These are phyloP conservation scores for Elmis aenea DNA, from an alignment of 2,888 invertebrate species.

Conservation along the genomic window DNA sequence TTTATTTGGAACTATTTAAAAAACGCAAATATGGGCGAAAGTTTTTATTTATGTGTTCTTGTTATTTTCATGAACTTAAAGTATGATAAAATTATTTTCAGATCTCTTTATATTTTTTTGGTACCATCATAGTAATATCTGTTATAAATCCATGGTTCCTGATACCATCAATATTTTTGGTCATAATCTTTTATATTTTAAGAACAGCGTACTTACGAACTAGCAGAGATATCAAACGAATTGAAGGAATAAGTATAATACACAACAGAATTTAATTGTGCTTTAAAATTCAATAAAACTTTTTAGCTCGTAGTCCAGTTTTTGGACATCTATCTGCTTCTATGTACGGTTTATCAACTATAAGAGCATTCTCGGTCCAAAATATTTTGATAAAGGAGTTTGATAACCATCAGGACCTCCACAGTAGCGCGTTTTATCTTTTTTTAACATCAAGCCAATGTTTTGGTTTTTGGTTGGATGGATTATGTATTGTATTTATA, in stretches of 20 bases:
- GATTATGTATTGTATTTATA: constrained; percentile 59
- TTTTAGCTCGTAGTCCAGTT: constrained; percentile 66
- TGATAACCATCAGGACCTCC: constrained; percentile 55
- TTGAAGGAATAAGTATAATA: constrained; percentile 63
- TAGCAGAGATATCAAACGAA: constrained; percentile 63
- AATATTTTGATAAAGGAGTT: constrained; percentile 56
- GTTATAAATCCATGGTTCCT: constrained; percentile 63
- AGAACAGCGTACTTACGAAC: constrained; percentile 14
- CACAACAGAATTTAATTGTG: background rate
- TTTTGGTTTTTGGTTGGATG: constrained; percentile 63
- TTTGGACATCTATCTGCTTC: constrained; percentile 68
- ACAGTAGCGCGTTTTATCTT: constrained; percentile 67
- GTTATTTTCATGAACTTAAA: constrained; percentile 48
- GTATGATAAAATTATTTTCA: constrained; percentile 26
- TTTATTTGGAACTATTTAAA: too few species aligned
- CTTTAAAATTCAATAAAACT: too few species aligned
- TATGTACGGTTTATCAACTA: constrained; percentile 67
- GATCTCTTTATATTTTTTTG: constrained; percentile 53
- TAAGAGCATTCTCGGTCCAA: constrained; percentile 62
- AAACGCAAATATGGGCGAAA: too few species aligned
- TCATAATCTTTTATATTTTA: constrained; percentile 52
- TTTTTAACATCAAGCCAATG: constrained; percentile 58
- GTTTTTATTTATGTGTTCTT: too few species aligned
- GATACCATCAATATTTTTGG: constrained; percentile 58
- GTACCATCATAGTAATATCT: constrained; percentile 65